phyloP scores from a whole-genome alignment of 2,113 vertebrate genomes.

The Eretmochelys imbricata region DNA sequence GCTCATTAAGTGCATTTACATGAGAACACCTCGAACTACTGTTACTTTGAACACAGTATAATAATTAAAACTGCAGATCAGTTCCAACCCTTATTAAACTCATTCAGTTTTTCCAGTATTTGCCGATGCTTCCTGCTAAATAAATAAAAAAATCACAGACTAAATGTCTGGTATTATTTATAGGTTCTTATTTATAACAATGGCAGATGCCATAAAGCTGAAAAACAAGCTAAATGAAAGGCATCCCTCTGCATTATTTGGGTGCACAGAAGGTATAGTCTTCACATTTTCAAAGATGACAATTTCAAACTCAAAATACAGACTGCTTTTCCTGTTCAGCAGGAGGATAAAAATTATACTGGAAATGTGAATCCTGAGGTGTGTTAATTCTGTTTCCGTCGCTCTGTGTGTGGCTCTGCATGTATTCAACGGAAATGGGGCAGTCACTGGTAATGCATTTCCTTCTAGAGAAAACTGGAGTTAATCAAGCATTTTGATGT shows the following conservation, averaged over 20 bases:
- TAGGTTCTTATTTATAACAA: neutral
- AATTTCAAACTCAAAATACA: neutral
- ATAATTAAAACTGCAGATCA: neutral
- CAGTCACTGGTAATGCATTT: neutral
- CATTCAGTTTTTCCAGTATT: neutral
- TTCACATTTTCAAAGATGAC: neutral
- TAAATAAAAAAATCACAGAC: neutral
- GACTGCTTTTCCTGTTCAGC: neutral
- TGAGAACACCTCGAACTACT: neutral
- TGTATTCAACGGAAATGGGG: neutral
- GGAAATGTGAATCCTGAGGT: neutral
- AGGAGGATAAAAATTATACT: neutral
- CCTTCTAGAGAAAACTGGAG: neutral
- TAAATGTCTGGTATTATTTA: neutral
- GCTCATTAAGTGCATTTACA: neutral
- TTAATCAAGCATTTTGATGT: neutral
- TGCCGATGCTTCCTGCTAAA: neutral
- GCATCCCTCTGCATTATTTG: neutral
- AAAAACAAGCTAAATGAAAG: neutral
- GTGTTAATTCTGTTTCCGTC: neutral
- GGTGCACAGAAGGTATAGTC: neutral
- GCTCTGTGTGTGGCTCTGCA: neutral
- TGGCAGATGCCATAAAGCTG: neutral
- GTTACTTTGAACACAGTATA: neutral
- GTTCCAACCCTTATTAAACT: neutral